These are phyloP conservation scores for Dryoscopus gambensis DNA, from an alignment of 2,113 vertebrate species.

Conservation along the genomic window DNA sequence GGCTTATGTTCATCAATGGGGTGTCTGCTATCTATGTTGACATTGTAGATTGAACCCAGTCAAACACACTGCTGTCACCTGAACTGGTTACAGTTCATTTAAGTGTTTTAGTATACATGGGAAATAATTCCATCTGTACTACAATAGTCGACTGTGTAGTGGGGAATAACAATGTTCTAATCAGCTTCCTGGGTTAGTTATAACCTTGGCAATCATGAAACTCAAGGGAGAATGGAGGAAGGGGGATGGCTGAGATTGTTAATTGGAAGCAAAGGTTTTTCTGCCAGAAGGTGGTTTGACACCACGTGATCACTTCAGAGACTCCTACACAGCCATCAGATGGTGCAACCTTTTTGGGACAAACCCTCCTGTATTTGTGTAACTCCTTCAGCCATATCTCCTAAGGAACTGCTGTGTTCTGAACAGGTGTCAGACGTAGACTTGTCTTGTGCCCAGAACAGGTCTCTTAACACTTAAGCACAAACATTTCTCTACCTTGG, in stretches of 20 bases:
- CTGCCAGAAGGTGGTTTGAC: not conserved
- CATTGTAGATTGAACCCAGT: not conserved
- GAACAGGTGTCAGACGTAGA: not conserved
- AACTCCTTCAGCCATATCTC: not conserved
- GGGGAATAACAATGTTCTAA: not conserved
- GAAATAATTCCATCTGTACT: not conserved
- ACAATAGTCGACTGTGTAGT: not conserved
- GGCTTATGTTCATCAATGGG: not conserved
- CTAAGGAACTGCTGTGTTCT: not conserved
- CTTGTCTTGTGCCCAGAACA: not conserved
- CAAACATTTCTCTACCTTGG: not conserved
- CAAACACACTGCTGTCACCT: not conserved
- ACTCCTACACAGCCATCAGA: not conserved
- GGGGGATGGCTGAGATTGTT: not conserved
- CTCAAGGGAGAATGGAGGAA: not conserved
- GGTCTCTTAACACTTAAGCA: not conserved
- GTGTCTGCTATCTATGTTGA: not conserved
- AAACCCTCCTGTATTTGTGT: not conserved
- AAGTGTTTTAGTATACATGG: not conserved
- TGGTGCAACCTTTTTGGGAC: not conserved
- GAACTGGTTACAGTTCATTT: not conserved
- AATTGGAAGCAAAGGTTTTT: not conserved
- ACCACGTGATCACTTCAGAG: not conserved
- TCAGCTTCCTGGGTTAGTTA: not conserved
- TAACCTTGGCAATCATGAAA: not conserved